A percentile compares a stretch with the other conserved stretches of the same genome.
Conservation (phyloP, 2,888 invertebrate genomes). For the Tetropium fuscum region DNA sequence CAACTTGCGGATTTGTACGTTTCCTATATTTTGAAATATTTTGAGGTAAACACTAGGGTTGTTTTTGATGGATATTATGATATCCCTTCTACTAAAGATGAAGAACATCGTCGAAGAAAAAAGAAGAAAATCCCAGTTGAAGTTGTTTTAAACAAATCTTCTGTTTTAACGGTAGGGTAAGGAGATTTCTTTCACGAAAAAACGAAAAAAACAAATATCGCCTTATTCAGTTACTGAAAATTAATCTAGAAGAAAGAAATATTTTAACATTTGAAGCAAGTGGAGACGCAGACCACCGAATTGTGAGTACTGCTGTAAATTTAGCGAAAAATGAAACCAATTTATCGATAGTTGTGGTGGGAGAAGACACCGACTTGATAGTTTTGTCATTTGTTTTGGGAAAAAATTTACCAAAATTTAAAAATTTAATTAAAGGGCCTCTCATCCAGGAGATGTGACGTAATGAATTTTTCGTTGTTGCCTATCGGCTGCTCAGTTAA, state of each 20-base stretch:
- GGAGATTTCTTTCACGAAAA: background rate
- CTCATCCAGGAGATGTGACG: too few species aligned
- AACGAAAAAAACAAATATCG: slow-evolving; percentile 6
- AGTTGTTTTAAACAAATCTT: background rate
- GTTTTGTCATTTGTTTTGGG: slow-evolving; percentile 5
- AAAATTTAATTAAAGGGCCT: too few species aligned
- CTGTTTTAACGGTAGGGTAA: background rate
- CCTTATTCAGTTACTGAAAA: slow-evolving; percentile 1
- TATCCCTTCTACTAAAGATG: background rate
- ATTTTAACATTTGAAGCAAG: background rate
- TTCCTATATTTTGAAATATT: background rate
- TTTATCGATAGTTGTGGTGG: background rate
- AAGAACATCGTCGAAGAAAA: background rate
- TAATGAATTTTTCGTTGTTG: too few species aligned
- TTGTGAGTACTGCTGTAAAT: background rate
- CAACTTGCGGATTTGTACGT: background rate
- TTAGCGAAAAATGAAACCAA: background rate
- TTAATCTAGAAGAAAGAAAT: background rate
- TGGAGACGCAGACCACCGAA: slow-evolving; percentile 1
- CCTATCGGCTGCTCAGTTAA: too few species aligned
- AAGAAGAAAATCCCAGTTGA: slow-evolving; percentile 7
- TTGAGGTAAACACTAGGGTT: background rate
- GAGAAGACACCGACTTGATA: slow-evolving; percentile 6
- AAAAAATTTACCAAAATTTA: too few species aligned
- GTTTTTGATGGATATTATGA: background rate